Base-by-base conservation (phyloP, 2,797 vertebrate species). In the Poecilia velifera region DNA sequence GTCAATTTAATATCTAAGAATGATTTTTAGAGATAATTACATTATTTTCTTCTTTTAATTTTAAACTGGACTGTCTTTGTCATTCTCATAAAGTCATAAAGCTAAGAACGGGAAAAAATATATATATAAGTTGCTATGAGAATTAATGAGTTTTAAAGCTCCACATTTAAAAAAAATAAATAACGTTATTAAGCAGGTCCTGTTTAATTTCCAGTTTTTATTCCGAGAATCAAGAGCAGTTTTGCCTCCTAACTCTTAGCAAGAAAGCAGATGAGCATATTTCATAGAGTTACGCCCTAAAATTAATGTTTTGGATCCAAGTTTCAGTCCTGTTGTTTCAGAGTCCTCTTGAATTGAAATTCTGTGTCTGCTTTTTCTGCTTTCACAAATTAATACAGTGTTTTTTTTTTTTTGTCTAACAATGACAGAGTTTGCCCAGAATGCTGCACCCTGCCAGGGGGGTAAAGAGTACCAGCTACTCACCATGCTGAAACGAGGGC, bases 401-500 rank as follows among this genome's bases (percentile, higher is more conserved):
- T 39, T 3, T 47, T 34, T 34, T 34, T 41, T 7, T 7, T 12
- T 74, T 66, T 3, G 12, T 55, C 64, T 64, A 76, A 82, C 18
- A 22, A 4, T 74, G 13, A 71, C 4, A 49, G n/a, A n/a, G 71
- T 76, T 18, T 9, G 31, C 34, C 25, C 46, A 72, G 41, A 76
- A 80, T 3, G 14, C 46, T 53, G 64, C 41, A n/a, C 25, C 25
- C 34, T 78, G 3, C 43, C 82, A 59, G 76, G 55, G 78, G 41
- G 31, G 49, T 74, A 41, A 76, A 81, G 80, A 77, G 86, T 74
- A 76, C 36, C 1, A 20, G 66, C 43, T 78, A 62, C 74, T 86
- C 76, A 77, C 14, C 72, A 41, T 72, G 53, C 76, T 72, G 53
- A 81, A 87, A 86, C 62, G 80, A 86, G 89, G 86, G 68, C 87